Percentiles rank a stretch among this genome's conserved stretches.
Evolutionary conservation across 1,140 invertebrate genomes (phyloP).

Genomic region (Dinothrombium tinctorium): DNA sequence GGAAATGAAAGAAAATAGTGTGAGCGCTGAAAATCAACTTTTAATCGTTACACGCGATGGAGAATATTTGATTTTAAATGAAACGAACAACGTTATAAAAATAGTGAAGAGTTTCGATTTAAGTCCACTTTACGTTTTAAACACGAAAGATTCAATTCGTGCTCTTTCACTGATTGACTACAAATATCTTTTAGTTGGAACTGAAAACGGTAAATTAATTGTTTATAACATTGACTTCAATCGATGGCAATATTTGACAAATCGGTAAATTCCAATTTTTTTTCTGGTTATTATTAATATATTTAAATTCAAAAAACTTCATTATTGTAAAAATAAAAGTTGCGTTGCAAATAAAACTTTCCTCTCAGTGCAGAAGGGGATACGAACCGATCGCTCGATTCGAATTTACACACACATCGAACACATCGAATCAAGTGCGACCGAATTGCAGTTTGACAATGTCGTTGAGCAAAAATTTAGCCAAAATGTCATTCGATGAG

Average conservation of each 20-base stretch:
- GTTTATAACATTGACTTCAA: constrained; percentile 99
- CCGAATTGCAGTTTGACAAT: too few relatives aligned
- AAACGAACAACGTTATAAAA: constrained; percentile 75
- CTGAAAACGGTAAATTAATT: constrained; percentile 87
- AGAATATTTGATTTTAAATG: constrained; percentile 79
- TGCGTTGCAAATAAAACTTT: too few relatives aligned
- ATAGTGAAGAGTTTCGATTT: constrained; percentile 95
- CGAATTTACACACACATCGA: too few relatives aligned
- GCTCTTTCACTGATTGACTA: constrained; percentile 19
- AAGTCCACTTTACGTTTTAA: constrained; percentile 55
- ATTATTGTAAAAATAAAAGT: too few relatives aligned
- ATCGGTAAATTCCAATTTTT: neutral
- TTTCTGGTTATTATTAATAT: too few relatives aligned
- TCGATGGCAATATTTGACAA: constrained; percentile 8
- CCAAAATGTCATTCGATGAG: too few relatives aligned
- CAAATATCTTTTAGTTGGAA: constrained; percentile 82
- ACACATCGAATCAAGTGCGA: too few relatives aligned
- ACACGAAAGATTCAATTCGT: constrained; percentile 3
- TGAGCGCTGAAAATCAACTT: neutral
- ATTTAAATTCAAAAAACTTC: too few relatives aligned
- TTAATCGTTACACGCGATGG: constrained; percentile 44
- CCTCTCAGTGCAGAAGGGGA: too few relatives aligned
- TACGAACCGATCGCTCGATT: too few relatives aligned
- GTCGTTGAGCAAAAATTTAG: too few relatives aligned
- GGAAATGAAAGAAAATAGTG: too few relatives aligned